These are phyloP conservation scores for Trialeurodes vaporariorum DNA, from an alignment of 1,140 invertebrate species.

Conservation along the genomic window DNA sequence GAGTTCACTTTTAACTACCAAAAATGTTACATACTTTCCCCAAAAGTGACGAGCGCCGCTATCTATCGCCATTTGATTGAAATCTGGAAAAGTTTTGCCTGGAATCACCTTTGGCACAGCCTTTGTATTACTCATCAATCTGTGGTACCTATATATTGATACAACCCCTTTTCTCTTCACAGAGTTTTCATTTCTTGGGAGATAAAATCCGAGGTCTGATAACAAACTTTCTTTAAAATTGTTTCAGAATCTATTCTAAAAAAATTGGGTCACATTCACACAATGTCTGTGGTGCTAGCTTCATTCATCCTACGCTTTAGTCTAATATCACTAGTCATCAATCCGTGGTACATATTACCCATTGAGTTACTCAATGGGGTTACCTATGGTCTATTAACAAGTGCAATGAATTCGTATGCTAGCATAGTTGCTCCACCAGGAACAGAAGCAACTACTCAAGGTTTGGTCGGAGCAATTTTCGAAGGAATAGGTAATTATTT, in stretches of 20 bases:
- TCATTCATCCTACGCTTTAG: constrained; percentile 64
- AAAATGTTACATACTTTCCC: too few species aligned
- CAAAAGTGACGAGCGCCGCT: too few species aligned
- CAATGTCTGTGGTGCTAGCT: constrained; percentile 67
- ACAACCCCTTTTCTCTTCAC: too few species aligned
- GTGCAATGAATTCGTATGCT: constrained; percentile 79
- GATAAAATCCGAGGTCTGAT: too few species aligned
- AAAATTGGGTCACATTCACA: constrained; percentile 67
- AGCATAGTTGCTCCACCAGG: constrained; percentile 72
- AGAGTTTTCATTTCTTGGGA: too few species aligned
- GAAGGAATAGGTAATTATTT: constrained; percentile 56
- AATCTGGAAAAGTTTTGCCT: too few species aligned
- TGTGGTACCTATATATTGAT: too few species aligned
- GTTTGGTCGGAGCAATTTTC: constrained; percentile 71
- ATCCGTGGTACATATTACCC: constrained; percentile 70
- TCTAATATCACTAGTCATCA: constrained; percentile 63
- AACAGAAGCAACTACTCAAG: constrained; percentile 72
- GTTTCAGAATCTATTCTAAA: constrained; percentile 45
- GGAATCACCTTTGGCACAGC: too few species aligned
- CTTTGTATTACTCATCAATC: too few species aligned
- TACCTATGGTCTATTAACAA: constrained; percentile 78
- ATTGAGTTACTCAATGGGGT: constrained; percentile 80
- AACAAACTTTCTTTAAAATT: not conserved
- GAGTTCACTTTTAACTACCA: too few species aligned
- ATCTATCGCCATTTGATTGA: too few species aligned